Evolutionary conservation across 2,113 vertebrate genomes (phyloP), one percentile per base, ranked within the genome.

Genomic region (Megatriorchis doriae): DNA sequence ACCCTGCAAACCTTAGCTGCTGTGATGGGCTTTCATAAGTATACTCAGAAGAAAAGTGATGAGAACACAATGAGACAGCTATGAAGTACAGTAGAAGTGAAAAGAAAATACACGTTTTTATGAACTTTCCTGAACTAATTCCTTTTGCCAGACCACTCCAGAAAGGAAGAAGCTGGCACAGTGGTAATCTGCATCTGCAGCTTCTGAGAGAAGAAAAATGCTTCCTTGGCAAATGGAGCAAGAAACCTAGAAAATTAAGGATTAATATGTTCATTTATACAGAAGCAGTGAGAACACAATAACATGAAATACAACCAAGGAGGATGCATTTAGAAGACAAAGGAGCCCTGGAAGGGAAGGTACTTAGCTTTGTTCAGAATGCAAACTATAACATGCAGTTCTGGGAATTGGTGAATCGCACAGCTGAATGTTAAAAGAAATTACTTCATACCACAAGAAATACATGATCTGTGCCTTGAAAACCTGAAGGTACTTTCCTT

Each of bases 241-340:
- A 81, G 78, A 94, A 93, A 81, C 61, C 50, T 53, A 94, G 94
- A 88, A 96, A 97, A 96, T 96, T 88, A 95, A 93, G 83, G 94
- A 97, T 96, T 97, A 97, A 97, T 97, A 94, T 83, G 95, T 94
- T 97, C 94, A 96, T 96, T 97, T 96, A 81, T 92, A 95, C 63
- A 88, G 92, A 90, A 92, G 85, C 93, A 94, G 63, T 78, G 67
- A 96, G 52, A 93, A 87, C 82, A 94, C 83, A 84, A 67, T 94
- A 81, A 91, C 79, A 79, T 38, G 94, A 91, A 92, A 72, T 78
- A 66, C 74, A 86, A 90, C 89, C 86, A 88, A 88, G 95, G 80
- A 93, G 84, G 88, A 88, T 55, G 23, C 78, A 38, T 93, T 92
- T 94, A 97, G 90, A 96, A 97, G 91, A 95, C 92, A 97, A 92